Evolutionary conservation across 2,797 vertebrate genomes (phyloP).

Genomic region (Microctenopoma stevenorrisi): DNA sequence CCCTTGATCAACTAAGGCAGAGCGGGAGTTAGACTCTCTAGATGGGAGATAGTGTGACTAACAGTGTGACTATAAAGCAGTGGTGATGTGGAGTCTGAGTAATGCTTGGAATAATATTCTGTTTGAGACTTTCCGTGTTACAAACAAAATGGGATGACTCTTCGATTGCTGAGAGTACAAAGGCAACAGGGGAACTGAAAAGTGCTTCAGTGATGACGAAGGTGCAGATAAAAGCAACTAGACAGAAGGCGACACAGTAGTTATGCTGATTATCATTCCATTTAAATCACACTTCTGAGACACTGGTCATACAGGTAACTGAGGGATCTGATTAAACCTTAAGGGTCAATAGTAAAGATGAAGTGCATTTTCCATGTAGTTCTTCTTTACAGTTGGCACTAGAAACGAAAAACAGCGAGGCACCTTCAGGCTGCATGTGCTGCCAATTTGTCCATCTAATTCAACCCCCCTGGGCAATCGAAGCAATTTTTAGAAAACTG

Average conservation of each 20-base stretch:
- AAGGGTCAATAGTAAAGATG: slow-evolving; percentile 21
- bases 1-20: slow-evolving; percentile 11
- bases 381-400: slow-evolving; percentile 20
- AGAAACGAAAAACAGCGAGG: slow-evolving; percentile 4
- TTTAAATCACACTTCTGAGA: slow-evolving; percentile 4
- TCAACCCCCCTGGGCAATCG: slow-evolving; percentile 22
- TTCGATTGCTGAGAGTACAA: slow-evolving; percentile 23
- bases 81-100: slow-evolving; percentile 1
- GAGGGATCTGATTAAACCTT: slow-evolving; percentile 23
- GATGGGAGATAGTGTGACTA: slow-evolving; percentile 1
- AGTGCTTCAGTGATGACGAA: neutral
- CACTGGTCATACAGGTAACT: slow-evolving; percentile 15
- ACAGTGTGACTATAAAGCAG: slow-evolving; percentile 7
- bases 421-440: slow-evolving; percentile 20
- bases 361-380: slow-evolving; percentile 33
- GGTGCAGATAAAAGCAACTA: slow-evolving; percentile 9
- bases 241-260: slow-evolving; percentile 20
- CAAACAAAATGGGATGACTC: slow-evolving; percentile 30
- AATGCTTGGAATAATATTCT: slow-evolving; percentile 29
- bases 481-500: slow-evolving; percentile 39
- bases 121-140: slow-evolving; percentile 24
- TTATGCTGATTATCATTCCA: slow-evolving; percentile 21
- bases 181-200: neutral
- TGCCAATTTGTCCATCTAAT: slow-evolving; percentile 52
- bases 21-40: slow-evolving; percentile 13